Conservation (phyloP, 2,113 vertebrate genomes). For the Geothlypis trichas region DNA sequence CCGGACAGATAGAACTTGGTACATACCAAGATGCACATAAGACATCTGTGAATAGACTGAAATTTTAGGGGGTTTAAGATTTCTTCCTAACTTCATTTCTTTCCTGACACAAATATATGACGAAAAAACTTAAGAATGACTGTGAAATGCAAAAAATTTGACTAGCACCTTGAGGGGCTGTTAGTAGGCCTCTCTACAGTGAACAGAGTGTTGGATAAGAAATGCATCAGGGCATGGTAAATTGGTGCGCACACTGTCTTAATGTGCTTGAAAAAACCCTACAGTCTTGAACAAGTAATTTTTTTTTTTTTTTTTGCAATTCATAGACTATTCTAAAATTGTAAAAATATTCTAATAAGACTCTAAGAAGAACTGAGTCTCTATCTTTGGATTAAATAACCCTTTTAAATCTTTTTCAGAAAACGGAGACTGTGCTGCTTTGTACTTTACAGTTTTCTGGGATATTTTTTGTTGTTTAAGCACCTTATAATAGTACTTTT, state of each 20-base stretch:
- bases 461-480: conserved; percentile 11
- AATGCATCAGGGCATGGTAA: neutral
- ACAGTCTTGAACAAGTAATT: neutral
- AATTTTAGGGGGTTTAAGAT: neutral
- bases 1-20: neutral
- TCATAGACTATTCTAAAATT: neutral
- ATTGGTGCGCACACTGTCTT: neutral
- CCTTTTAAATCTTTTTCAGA: neutral
- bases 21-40: neutral
- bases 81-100: neutral
- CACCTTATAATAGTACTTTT: neutral
- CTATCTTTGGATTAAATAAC: neutral
- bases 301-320: neutral
- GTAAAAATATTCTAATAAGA: neutral
- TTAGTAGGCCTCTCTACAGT: neutral
- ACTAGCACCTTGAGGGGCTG: neutral
- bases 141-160: neutral
- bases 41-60: neutral
- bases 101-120: neutral
- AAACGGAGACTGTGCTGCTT: neutral
- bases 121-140: neutral
- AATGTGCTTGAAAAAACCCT: neutral
- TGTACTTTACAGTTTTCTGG: neutral
- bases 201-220: neutral
- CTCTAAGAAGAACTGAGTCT: neutral